A percentile compares a stretch with the other conserved stretches of the same genome.
Evolutionary conservation across 2,113 vertebrate species (phyloP).

Genomic region (Psophia crepitans): DNA sequence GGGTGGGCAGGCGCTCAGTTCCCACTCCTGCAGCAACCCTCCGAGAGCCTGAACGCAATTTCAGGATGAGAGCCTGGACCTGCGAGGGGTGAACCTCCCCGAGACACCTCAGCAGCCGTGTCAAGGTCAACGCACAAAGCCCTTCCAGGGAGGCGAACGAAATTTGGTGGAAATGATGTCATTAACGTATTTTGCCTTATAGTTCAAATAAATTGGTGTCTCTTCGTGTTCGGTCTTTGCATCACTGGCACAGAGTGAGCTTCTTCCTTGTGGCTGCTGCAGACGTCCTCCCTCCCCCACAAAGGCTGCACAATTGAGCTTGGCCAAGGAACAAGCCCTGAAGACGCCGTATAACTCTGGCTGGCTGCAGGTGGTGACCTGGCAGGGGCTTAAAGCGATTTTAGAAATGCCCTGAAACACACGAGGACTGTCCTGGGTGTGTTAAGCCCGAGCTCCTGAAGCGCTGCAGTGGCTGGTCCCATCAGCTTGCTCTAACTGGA

Average conservation of each 20-base stretch:
- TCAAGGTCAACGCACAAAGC: not conserved
- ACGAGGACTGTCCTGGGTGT: not conserved
- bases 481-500: not conserved
- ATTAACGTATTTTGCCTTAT: not conserved
- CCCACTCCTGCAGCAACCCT: not conserved
- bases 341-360: not conserved
- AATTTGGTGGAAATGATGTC: not conserved
- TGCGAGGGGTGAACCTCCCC: not conserved
- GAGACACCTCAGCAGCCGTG: not conserved
- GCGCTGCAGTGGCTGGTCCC: not conserved
- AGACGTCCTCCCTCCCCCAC: fast-evolving
- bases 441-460: not conserved
- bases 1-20: not conserved
- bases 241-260: not conserved
- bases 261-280: not conserved
- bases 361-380: not conserved
- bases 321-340: not conserved
- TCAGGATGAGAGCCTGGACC: not conserved
- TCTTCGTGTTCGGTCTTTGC: not conserved
- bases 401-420: not conserved
- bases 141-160: not conserved
- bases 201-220: not conserved
- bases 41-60: not conserved
- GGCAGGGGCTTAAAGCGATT: not conserved
- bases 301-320: not conserved